Percentiles rank a stretch among this genome's conserved stretches.
Evolutionary conservation across 2,113 vertebrate species (phyloP).

Genomic region (Regulus satrapa): DNA sequence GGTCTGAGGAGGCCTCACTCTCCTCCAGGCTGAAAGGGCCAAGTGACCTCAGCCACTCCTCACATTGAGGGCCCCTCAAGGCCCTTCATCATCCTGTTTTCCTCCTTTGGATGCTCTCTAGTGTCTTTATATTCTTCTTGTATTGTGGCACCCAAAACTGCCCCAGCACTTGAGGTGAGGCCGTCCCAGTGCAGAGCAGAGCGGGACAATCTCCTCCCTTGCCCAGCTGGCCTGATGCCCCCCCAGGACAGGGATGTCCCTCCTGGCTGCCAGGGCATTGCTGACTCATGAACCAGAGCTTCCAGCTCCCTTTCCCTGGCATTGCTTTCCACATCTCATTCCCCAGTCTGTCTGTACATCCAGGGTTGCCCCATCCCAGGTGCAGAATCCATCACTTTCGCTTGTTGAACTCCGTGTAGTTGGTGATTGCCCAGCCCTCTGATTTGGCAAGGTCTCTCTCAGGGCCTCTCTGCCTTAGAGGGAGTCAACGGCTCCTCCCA

Average conservation of each 20-base stretch:
- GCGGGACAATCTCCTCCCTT: background rate
- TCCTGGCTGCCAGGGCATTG: background rate
- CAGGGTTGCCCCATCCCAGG: background rate
- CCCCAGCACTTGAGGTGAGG: background rate
- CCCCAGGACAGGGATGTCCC: background rate
- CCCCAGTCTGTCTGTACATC: background rate
- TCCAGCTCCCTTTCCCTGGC: background rate
- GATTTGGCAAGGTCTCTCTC: background rate
- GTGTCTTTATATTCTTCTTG: background rate
- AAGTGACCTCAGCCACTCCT: background rate
- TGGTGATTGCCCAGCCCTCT: background rate
- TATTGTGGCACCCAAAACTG: background rate
- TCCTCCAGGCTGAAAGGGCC: background rate
- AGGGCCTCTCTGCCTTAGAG: background rate
- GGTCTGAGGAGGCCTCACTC: too few relatives aligned
- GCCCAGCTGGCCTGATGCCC: accelerated
- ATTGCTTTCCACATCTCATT: background rate
- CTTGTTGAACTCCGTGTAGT: background rate
- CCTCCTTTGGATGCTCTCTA: background rate
- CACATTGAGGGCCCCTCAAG: accelerated
- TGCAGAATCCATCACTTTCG: background rate
- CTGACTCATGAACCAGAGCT: background rate
- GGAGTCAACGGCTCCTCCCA: background rate
- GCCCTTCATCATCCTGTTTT: background rate
- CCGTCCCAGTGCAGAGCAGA: accelerated